Conservation (phyloP, 2,113 vertebrate species). For the Dinomys branickii region DNA sequence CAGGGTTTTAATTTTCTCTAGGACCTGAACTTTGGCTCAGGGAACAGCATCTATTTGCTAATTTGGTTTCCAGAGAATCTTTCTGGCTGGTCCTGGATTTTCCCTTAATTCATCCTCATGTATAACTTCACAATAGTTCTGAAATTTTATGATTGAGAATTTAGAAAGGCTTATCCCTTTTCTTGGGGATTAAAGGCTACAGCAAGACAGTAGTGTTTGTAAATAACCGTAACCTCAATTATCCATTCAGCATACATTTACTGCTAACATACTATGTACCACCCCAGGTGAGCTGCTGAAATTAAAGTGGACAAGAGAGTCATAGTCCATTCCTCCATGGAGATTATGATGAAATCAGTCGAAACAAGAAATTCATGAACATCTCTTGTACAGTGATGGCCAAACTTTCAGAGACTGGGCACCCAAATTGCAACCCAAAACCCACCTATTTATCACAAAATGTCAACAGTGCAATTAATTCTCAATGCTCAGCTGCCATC, state of each 20-base stretch:
- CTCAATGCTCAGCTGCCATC: not conserved
- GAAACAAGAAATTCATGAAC: not conserved
- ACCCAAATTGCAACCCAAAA: not conserved
- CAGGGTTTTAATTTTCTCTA: not conserved
- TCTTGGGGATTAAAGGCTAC: not conserved
- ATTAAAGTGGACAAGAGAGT: not conserved
- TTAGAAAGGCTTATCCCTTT: not conserved
- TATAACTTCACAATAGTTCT: conserved; percentile 15
- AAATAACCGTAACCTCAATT: not conserved
- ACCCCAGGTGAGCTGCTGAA: not conserved
- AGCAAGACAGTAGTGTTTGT: not conserved
- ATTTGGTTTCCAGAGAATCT: conserved; percentile 19
- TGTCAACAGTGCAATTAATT: not conserved
- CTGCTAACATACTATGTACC: conserved; percentile 14
- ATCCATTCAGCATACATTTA: conserved; percentile 11
- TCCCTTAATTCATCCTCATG: not conserved
- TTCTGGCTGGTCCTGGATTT: conserved; percentile 9
- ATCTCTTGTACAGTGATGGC: not conserved
- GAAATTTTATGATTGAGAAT: not conserved
- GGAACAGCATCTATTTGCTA: not conserved
- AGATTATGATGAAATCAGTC: conserved; percentile 12
- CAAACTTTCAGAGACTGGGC: not conserved
- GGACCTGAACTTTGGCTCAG: not conserved
- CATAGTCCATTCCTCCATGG: not conserved
- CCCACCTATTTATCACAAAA: not conserved